Percentiles rank a stretch among this genome's conserved stretches.
Conservation (phyloP, 2,888 invertebrate species). For the Calliopum simillimum region DNA sequence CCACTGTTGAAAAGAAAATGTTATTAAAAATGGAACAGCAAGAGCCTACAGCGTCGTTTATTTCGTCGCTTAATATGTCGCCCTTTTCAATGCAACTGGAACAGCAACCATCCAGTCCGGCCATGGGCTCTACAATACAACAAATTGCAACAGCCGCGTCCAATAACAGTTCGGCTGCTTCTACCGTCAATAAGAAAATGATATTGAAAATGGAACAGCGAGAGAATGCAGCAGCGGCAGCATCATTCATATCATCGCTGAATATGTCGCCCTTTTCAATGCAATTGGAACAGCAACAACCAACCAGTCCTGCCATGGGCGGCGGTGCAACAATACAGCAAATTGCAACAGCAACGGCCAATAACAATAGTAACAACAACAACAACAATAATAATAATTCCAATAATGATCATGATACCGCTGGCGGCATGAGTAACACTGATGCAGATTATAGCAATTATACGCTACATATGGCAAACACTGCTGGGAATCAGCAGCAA, state of each 20-base stretch:
- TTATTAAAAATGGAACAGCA: conserved; percentile 87
- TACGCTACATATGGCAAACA: conserved; percentile 54
- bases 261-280: conserved; percentile 90
- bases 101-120: conserved; percentile 74
- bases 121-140: conserved; percentile 58
- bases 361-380: conserved; percentile 43
- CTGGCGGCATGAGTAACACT: conserved; percentile 50
- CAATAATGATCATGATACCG: conserved; percentile 42
- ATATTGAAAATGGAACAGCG: conserved; percentile 87
- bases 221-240: conserved; percentile 77
- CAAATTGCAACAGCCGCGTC: conserved; percentile 45
- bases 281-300: conserved; percentile 74
- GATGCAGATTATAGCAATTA: conserved; percentile 59
- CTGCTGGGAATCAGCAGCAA: conserved; percentile 35
- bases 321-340: conserved; percentile 48
- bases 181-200: too few species aligned
- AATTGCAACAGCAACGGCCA: conserved; percentile 35
- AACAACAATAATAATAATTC: conserved; percentile 53
- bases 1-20: too few species aligned
- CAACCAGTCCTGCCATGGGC: conserved; percentile 72
- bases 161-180: conserved; percentile 43
- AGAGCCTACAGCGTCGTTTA: conserved; percentile 82
- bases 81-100: conserved; percentile 83
- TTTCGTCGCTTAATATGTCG: conserved; percentile 90
- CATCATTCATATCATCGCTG: conserved; percentile 88